Base-by-base conservation (phyloP, 2,797 vertebrate genomes). In the Hafferia zeledoni region DNA sequence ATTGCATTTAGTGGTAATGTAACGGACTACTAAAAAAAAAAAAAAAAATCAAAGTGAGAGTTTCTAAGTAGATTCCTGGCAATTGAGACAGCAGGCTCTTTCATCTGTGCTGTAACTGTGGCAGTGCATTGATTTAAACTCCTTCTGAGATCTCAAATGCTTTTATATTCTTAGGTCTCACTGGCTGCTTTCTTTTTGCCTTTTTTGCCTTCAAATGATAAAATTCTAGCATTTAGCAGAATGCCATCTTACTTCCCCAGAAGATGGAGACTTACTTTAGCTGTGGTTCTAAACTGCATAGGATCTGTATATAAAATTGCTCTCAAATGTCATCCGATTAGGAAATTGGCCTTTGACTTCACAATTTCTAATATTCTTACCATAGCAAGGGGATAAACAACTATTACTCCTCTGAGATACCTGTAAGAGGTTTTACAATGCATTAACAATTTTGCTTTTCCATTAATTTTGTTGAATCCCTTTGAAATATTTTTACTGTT, bases 41-140 rank as follows among this genome's bases (percentile, higher is more conserved):
- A n/a, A n/a, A 78, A 87, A 84, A 98, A 98, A 98, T 98, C 97
- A 97, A 98, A 98, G 98, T 96, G 96, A 98, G 98, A 98, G 98
- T 98, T 98, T 98, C 98, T 98, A 98, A 98, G 98, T 98, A 98
- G 97, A 98, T 98, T 98, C 97, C 96, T 97, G 97, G 98, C 98
- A 98, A 98, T 98, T 97, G 98, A 98, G 98, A 98, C 98, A 98
- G 98, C 97, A 96, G 97, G 96, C 97, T 97, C 97, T 97, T 99
- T 98, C 98, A 98, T 98, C 98, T 98, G 98, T 97, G 96, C 98
- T 94, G 97, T 97, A 98, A 98, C 97, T 97, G 98, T 98, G 97
- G 98, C 97, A 97, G 94, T 83, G 96, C 98, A 98, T 99, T 98
- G 98, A 99, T 98, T 98, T 98, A 97, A 97, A 98, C 97, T 98